These are phyloP conservation scores for Asarcornis scutulata DNA, from an alignment of 2,113 vertebrate genomes.

Conservation along the genomic window DNA sequence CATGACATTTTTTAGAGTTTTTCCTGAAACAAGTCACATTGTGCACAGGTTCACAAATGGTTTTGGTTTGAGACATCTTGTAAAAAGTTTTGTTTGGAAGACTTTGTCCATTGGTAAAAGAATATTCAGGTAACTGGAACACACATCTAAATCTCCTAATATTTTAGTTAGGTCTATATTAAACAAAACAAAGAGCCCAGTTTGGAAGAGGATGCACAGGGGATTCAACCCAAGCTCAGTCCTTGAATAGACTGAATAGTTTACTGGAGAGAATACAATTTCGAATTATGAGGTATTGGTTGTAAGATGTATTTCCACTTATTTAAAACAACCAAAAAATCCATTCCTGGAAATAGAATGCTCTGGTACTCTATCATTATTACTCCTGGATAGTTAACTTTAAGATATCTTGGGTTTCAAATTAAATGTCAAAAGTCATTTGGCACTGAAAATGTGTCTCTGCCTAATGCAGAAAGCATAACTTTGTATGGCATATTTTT, in stretches of 20 bases:
- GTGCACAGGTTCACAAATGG: not conserved
- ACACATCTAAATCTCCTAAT: not conserved
- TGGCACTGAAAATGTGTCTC: slow-evolving; percentile 33
- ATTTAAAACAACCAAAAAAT: slow-evolving; percentile 29
- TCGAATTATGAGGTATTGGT: not conserved
- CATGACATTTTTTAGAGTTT: not conserved
- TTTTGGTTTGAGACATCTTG: not conserved
- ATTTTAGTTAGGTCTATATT: not conserved
- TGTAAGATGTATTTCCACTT: slow-evolving; percentile 8
- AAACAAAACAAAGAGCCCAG: not conserved
- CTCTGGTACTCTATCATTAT: not conserved
- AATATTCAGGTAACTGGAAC: not conserved
- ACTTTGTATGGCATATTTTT: slow-evolving; percentile 21
- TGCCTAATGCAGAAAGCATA: slow-evolving; percentile 40
- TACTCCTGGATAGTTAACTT: slow-evolving; percentile 36
- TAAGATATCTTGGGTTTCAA: slow-evolving; percentile 38
- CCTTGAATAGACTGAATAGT: not conserved
- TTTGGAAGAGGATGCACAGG: not conserved
- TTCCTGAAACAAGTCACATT: not conserved
- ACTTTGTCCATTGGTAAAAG: not conserved
- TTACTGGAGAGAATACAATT: not conserved
- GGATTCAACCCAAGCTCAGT: not conserved
- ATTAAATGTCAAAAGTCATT: slow-evolving; percentile 56
- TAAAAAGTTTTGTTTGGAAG: not conserved
- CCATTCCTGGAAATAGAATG: slow-evolving; percentile 12